phyloP scores from a whole-genome alignment of 2,888 invertebrate species.

The Cantharis flavilabris region DNA sequence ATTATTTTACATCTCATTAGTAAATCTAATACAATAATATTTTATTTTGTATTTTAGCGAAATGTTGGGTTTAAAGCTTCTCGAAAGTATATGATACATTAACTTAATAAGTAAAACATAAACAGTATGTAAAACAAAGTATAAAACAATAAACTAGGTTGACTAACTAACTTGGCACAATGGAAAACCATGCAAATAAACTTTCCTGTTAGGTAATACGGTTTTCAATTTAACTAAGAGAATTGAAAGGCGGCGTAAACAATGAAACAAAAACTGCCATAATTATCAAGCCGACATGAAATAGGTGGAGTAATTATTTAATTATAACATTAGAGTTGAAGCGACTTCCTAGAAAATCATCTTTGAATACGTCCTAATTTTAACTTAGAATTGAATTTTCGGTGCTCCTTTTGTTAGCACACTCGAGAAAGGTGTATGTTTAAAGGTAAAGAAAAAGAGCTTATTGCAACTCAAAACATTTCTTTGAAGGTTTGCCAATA shows the following conservation, averaged over 20 bases:
- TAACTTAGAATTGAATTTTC: constrained; percentile 24
- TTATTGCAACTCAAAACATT: constrained; percentile 21
- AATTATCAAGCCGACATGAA: constrained; percentile 42
- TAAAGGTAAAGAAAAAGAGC: constrained; percentile 7
- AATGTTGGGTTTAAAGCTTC: not conserved
- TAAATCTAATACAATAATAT: too few relatives aligned
- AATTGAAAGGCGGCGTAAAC: constrained; percentile 25
- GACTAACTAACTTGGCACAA: constrained; percentile 26
- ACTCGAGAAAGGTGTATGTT: constrained; percentile 6
- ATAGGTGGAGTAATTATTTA: constrained; percentile 54
- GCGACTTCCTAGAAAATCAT: constrained; percentile 19
- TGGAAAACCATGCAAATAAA: constrained; percentile 28
- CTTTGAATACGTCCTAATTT: constrained; percentile 30
- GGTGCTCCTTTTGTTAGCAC: constrained; percentile 23
- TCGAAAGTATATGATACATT: not conserved
- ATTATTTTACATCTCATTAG: too few relatives aligned
- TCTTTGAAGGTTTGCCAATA: not conserved
- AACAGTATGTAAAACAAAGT: constrained; percentile 17
- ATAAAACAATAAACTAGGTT: constrained; percentile 27
- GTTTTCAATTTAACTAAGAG: constrained; percentile 19
- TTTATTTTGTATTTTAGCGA: not conserved
- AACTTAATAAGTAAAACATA: not conserved
- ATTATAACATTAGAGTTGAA: constrained; percentile 45
- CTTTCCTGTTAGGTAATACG: constrained; percentile 29
- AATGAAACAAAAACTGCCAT: constrained; percentile 36